Percentiles rank a stretch among this genome's conserved stretches.
Evolutionary conservation across 1,140 invertebrate species (phyloP).

Genomic region (Drosophila murphyi): DNA sequence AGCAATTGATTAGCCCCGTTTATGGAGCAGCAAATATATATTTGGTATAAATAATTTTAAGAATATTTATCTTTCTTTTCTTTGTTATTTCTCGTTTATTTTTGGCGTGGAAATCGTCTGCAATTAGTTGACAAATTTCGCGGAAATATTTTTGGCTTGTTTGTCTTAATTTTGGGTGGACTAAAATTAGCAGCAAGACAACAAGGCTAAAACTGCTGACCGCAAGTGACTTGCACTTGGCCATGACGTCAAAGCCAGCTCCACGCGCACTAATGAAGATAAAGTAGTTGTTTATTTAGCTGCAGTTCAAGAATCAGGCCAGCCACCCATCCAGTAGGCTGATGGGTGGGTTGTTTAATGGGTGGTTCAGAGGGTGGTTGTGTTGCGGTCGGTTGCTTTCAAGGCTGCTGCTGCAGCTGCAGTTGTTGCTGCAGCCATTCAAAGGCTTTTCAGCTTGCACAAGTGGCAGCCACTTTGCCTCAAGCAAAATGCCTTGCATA

Average conservation of each 20-base stretch:
- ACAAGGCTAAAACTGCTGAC: conserved; percentile 5
- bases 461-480: conserved; percentile 42
- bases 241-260: conserved; percentile 61
- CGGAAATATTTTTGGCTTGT: conserved; percentile 41
- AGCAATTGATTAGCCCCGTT: conserved; percentile 12
- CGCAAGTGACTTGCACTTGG: conserved; percentile 47
- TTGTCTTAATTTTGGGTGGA: conserved; percentile 7
- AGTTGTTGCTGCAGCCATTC: conserved; percentile 10
- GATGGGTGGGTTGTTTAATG: background rate
- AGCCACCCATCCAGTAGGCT: background rate
- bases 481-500: conserved; percentile 60
- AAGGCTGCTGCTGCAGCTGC: conserved; percentile 24
- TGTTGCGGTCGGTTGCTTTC: conserved; percentile 3
- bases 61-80: background rate
- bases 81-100: conserved; percentile 30
- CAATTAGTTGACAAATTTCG: conserved; percentile 35
- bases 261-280: conserved; percentile 63
- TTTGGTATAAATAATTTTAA: background rate
- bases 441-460: conserved; percentile 23
- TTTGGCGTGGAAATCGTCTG: conserved; percentile 45
- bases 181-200: conserved; percentile 29
- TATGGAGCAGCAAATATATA: conserved; percentile 4
- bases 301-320: conserved; percentile 4
- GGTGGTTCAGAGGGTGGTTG: background rate
- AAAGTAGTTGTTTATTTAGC: conserved; percentile 53